Evolutionary conservation across 1,140 invertebrate species (phyloP).

Genomic region (Acromyrmex echinatior): DNA sequence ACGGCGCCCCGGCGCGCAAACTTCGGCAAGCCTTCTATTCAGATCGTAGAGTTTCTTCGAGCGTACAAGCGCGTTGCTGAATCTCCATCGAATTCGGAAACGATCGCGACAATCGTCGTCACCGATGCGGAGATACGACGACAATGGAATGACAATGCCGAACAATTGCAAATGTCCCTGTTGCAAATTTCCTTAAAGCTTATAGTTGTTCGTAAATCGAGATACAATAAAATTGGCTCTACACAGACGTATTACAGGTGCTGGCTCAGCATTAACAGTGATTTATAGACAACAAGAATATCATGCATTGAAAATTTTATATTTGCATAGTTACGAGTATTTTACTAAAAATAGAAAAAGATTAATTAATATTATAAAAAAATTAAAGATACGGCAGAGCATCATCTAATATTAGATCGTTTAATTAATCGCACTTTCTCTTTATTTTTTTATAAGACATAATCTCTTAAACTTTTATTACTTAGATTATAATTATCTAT

Average conservation of each 20-base stretch:
- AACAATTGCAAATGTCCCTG: slow-evolving; percentile 29
- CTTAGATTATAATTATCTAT: neutral
- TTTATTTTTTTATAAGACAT: neutral
- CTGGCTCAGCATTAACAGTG: neutral
- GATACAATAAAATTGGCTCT: slow-evolving; percentile 24
- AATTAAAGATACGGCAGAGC: neutral
- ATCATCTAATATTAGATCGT: neutral
- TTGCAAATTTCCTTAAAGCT: slow-evolving; percentile 18
- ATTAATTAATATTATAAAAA: neutral
- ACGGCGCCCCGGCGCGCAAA: slow-evolving; percentile 18
- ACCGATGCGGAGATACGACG: slow-evolving; percentile 20
- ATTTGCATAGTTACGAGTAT: neutral
- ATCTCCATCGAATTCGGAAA: slow-evolving; percentile 34
- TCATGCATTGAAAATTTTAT: neutral
- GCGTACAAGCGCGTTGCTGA: slow-evolving; percentile 27
- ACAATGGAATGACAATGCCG: slow-evolving; percentile 52
- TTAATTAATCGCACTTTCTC: neutral
- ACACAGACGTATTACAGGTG: neutral
- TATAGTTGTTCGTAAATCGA: slow-evolving; percentile 29
- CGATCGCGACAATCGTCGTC: slow-evolving; percentile 54
- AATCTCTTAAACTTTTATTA: neutral
- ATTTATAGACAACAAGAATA: neutral
- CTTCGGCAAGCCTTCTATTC: slow-evolving; percentile 42
- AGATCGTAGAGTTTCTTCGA: slow-evolving; percentile 54
- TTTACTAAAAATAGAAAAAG: neutral